Conservation (phyloP, 2,888 invertebrate species). For the Lingula anatina region DNA sequence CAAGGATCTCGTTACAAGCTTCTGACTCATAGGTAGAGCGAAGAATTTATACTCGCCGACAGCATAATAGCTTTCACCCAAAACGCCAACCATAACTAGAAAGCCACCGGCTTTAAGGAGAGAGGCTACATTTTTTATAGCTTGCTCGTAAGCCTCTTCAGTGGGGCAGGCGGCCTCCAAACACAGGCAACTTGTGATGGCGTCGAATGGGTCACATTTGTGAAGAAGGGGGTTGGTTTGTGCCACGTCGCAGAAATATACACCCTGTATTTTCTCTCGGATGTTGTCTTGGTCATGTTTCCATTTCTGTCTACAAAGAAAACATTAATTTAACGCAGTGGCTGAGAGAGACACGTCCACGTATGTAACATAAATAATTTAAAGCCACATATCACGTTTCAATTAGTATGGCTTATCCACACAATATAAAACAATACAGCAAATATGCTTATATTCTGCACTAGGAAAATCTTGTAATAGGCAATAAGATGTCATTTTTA, state of each 20-base stretch:
- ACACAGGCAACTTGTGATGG: not conserved
- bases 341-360: too few species aligned
- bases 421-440: too few species aligned
- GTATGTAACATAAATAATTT: too few species aligned
- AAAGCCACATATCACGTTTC: too few species aligned
- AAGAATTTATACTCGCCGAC: too few species aligned
- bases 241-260: not conserved
- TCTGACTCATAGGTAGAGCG: too few species aligned
- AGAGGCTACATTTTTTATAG: not conserved
- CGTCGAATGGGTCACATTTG: not conserved
- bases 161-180: not conserved
- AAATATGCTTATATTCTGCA: too few species aligned
- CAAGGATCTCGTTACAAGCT: too few species aligned
- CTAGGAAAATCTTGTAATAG: too few species aligned
- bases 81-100: not conserved
- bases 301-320: slow-evolving; percentile 1
- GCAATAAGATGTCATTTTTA: too few species aligned
- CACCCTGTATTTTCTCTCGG: not conserved
- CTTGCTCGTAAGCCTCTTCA: not conserved
- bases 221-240: not conserved
- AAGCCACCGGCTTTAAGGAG: slow-evolving; percentile 2
- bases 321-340: not conserved
- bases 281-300: not conserved
- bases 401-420: too few species aligned
- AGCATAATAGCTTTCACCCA: slow-evolving; percentile 1